phyloP scores from a whole-genome alignment of 2,113 vertebrate genomes.

The Chloropsis cyanopogon region DNA sequence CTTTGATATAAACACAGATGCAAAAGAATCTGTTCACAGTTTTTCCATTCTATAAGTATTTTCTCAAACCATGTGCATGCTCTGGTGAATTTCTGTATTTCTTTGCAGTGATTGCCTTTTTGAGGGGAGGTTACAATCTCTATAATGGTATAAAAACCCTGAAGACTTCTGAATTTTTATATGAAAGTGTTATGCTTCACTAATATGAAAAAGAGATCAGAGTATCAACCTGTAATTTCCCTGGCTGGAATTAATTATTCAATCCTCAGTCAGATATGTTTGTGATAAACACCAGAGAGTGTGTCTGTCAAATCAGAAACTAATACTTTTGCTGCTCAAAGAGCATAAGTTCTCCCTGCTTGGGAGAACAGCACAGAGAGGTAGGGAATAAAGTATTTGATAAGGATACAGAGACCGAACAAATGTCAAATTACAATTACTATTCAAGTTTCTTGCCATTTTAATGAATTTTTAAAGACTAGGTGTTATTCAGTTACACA shows the following conservation, averaged over 20 bases:
- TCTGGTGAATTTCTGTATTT: not conserved
- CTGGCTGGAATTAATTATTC: not conserved
- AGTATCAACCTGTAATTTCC: not conserved
- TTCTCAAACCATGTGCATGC: not conserved
- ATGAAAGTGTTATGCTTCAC: not conserved
- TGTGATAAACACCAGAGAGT: not conserved
- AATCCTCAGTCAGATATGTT: not conserved
- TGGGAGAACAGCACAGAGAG: not conserved
- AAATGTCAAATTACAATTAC: not conserved
- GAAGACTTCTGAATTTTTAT: not conserved
- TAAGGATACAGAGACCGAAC: not conserved
- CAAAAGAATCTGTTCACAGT: conserved; percentile 1
- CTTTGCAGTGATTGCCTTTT: not conserved
- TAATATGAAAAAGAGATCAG: not conserved
- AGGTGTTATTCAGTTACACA: not conserved
- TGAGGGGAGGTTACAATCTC: not conserved
- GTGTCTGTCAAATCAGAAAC: not conserved
- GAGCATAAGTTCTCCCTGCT: not conserved
- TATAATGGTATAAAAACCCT: not conserved
- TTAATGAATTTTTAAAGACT: not conserved
- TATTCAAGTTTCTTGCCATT: not conserved
- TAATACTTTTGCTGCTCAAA: not conserved
- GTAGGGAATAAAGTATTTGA: not conserved
- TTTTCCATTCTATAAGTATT: conserved; percentile 6
- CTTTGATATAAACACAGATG: conserved; percentile 22